These are phyloP conservation scores for Phenganax marumi DNA, from an alignment of 92 coral and sea anemone genomes.

Conservation along the genomic window DNA sequence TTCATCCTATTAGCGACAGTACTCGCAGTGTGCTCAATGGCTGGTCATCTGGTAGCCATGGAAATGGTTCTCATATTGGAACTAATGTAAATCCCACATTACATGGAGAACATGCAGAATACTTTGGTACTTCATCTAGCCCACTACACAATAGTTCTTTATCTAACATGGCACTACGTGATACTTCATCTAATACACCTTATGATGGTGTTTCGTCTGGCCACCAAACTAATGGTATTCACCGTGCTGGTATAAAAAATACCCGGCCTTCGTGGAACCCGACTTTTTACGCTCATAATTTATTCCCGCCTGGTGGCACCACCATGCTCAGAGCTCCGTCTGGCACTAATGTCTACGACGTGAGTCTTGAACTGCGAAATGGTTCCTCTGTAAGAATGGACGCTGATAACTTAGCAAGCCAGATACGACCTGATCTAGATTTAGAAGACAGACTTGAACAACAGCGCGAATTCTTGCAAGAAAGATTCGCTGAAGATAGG, in stretches of 20 bases:
- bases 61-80: not conserved
- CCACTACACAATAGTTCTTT: no score
- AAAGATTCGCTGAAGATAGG: constrained; percentile 70
- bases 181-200: not conserved
- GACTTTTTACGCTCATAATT: constrained; percentile 14
- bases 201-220: not conserved
- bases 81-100: not conserved
- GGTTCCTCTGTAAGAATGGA: constrained; percentile 65
- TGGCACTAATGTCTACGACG: constrained; percentile 60
- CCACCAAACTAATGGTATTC: not conserved
- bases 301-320: not conserved
- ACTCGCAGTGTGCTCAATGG: not conserved
- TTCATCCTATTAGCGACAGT: not conserved
- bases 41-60: not conserved
- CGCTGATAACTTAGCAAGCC: constrained; percentile 68
- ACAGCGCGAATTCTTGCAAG: constrained; percentile 74
- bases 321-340: constrained; percentile 5
- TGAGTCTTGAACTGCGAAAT: constrained; percentile 24
- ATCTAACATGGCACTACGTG: not conserved
- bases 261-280: constrained; percentile 22
- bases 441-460: constrained; percentile 91
- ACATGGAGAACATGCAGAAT: not conserved
- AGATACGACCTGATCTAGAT: constrained; percentile 87
- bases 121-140: no score
- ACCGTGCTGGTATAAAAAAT: not conserved